phyloP scores from a whole-genome alignment of 1,140 invertebrate genomes.

The Drosophila mauritiana region DNA sequence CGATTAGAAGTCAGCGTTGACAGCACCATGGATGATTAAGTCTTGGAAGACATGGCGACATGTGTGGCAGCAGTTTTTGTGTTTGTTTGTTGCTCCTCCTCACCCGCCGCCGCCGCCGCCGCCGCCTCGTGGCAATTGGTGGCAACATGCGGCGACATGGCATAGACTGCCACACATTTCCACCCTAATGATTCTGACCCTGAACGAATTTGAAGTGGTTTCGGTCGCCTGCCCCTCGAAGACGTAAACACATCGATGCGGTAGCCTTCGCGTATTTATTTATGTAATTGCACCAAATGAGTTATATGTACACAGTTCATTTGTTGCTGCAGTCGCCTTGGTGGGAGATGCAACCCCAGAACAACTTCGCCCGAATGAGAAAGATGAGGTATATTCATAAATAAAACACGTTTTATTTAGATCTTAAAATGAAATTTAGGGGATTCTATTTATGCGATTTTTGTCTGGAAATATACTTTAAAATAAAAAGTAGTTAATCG shows the following conservation, averaged over 20 bases:
- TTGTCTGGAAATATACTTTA: no score
- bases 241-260: slow-evolving; percentile 51
- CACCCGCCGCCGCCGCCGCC: background rate
- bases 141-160: slow-evolving; percentile 48
- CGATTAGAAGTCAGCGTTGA: slow-evolving; percentile 66
- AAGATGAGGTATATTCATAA: background rate
- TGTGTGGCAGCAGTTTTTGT: slow-evolving; percentile 53
- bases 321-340: slow-evolving; percentile 9
- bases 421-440: background rate
- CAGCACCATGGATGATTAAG: slow-evolving; percentile 62
- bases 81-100: slow-evolving; percentile 25
- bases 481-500: no score
- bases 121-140: slow-evolving; percentile 48
- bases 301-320: slow-evolving; percentile 34
- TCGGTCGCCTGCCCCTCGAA: slow-evolving; percentile 33
- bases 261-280: slow-evolving; percentile 29
- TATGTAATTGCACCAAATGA: slow-evolving; percentile 45
- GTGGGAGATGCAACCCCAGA: background rate
- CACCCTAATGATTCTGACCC: slow-evolving; percentile 70
- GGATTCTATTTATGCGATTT: no score
- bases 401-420: background rate
- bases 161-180: slow-evolving; percentile 20
- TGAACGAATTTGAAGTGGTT: slow-evolving; percentile 74
- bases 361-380: no score
- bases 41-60: slow-evolving; percentile 57